Conservation (phyloP, 2,797 vertebrate species). For the Hydrolagus colliei region DNA sequence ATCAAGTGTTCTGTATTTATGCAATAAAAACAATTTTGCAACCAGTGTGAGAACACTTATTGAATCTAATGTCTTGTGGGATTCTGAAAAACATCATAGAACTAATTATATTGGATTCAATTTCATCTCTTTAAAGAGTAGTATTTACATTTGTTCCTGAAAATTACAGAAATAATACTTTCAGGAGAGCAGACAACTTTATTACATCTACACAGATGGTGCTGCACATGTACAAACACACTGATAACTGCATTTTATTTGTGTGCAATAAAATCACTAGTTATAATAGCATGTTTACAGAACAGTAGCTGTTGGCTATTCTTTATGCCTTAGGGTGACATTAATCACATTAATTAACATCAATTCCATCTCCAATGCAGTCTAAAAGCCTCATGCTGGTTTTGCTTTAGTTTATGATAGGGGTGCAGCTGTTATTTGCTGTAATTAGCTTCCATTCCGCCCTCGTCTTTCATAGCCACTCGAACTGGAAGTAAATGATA, state of each 20-base stretch:
- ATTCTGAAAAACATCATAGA: not conserved
- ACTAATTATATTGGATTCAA: not conserved
- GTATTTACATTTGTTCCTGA: no score
- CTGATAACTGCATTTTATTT: not conserved
- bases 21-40: not conserved
- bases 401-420: slow-evolving; percentile 14
- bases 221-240: not conserved
- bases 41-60: not conserved
- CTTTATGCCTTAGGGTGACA: not conserved
- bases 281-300: not conserved
- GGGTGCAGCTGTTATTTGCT: not conserved
- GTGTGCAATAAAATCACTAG: not conserved
- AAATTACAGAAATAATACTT: no score
- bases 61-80: not conserved
- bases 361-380: not conserved
- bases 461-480: not conserved
- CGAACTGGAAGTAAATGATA: not conserved
- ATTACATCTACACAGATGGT: not conserved
- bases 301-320: not conserved
- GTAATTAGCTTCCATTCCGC: slow-evolving; percentile 12
- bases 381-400: not conserved
- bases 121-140: not conserved
- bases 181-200: not conserved
- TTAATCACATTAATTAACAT: not conserved
- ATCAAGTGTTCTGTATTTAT: not conserved